Conservation (phyloP, 2,888 invertebrate species). For the Blastobasis adustella region DNA sequence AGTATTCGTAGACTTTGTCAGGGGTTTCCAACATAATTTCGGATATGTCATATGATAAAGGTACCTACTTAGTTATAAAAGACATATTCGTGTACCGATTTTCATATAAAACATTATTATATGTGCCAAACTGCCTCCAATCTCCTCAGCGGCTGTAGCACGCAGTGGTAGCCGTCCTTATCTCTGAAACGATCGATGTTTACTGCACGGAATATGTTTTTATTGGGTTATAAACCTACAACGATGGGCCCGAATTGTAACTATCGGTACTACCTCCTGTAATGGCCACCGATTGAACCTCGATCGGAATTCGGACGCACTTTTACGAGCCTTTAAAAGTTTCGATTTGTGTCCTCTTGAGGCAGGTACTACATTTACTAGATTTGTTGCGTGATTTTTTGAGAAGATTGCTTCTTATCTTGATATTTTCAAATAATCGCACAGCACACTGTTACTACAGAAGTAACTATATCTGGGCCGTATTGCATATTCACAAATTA, state of each 20-base stretch:
- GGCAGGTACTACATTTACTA: background rate
- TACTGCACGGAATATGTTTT: conserved; percentile 47
- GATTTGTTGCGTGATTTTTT: background rate
- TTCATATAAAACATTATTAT: background rate
- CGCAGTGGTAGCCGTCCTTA: conserved; percentile 30
- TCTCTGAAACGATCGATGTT: conserved; percentile 41
- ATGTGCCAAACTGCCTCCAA: background rate
- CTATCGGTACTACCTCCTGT: conserved; percentile 32
- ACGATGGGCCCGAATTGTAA: conserved; percentile 32
- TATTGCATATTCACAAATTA: too few relatives aligned
- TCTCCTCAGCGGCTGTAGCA: background rate
- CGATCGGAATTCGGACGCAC: conserved; percentile 14
- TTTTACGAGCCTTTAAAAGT: conserved; percentile 27
- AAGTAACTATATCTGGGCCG: too few relatives aligned
- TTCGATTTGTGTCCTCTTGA: conserved; percentile 6
- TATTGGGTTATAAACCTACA: conserved; percentile 53
- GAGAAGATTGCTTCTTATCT: too few relatives aligned
- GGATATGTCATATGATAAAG: too few relatives aligned
- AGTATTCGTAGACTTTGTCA: too few relatives aligned
- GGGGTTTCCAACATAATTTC: too few relatives aligned
- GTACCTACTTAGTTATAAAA: too few relatives aligned
- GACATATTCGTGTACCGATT: too few relatives aligned
- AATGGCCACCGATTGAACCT: conserved; percentile 29
- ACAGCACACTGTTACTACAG: too few relatives aligned
- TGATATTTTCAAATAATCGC: too few relatives aligned